A percentile compares a stretch with the other conserved stretches of the same genome.
Evolutionary conservation across 2,797 vertebrate species (phyloP).

Genomic region (Gobionotothen gibberifrons): DNA sequence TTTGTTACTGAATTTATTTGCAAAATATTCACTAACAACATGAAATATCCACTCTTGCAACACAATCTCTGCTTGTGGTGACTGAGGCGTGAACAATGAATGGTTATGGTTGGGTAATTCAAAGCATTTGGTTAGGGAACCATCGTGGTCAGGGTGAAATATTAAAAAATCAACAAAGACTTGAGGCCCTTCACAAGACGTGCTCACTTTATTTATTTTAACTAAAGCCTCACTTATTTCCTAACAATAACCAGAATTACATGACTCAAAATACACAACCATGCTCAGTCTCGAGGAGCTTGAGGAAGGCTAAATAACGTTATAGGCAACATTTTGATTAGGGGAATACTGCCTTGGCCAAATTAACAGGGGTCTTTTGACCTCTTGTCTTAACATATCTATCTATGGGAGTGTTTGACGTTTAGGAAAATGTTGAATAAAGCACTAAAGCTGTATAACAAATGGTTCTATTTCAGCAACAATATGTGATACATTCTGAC

Average conservation of each 20-base stretch:
- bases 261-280: neutral
- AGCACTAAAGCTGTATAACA: too few relatives aligned
- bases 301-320: too few relatives aligned
- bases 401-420: too few relatives aligned
- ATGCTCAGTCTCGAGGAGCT: too few relatives aligned
- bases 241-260: constrained; percentile 10
- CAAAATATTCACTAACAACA: neutral
- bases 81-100: neutral
- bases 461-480: too few relatives aligned
- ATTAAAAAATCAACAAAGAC: constrained; percentile 6
- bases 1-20: constrained; percentile 6
- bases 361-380: too few relatives aligned
- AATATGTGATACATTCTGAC: too few relatives aligned
- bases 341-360: too few relatives aligned
- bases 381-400: too few relatives aligned
- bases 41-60: constrained; percentile 15
- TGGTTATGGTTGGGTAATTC: constrained; percentile 10
- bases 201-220: constrained; percentile 14
- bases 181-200: neutral
- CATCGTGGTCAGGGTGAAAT: constrained; percentile 4
- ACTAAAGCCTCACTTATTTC: constrained; percentile 12
- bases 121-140: neutral
- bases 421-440: too few relatives aligned
- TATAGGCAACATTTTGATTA: too few relatives aligned
- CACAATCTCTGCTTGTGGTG: neutral